Conservation (phyloP, 2,113 vertebrate species). For the Xiphophorus couchianus region DNA sequence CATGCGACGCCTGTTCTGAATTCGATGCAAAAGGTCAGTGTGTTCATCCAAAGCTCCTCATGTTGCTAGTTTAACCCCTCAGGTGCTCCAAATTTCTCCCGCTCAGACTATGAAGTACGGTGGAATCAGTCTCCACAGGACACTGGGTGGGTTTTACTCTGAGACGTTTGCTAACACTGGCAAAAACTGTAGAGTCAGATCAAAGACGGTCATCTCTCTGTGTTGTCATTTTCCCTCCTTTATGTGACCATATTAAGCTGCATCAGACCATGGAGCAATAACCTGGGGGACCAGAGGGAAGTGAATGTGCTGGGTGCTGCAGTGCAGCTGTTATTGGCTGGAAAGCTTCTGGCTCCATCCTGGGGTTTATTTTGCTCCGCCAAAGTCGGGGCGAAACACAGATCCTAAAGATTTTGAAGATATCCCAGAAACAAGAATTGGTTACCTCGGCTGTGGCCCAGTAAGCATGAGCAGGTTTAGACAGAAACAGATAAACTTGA, state of each 20-base stretch:
- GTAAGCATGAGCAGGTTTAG: too few relatives aligned
- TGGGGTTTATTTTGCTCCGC: conserved; percentile 1
- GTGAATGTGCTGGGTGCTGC: conserved; percentile 49
- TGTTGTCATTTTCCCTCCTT: background rate
- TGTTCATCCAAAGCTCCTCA: background rate
- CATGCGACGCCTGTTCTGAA: background rate
- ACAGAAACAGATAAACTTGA: too few relatives aligned
- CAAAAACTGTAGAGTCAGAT: background rate
- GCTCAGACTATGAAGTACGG: background rate
- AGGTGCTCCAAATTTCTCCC: background rate
- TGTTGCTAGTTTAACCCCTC: background rate
- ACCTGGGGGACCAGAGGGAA: conserved; percentile 37
- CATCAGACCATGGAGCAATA: conserved; percentile 54
- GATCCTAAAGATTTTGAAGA: conserved; percentile 26
- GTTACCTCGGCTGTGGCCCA: background rate
- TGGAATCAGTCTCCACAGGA: background rate
- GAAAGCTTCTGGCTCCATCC: conserved; percentile 44
- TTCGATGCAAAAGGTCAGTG: conserved; percentile 4
- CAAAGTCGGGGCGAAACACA: background rate
- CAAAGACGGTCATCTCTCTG: background rate
- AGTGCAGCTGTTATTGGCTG: conserved; percentile 12
- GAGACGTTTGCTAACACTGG: background rate
- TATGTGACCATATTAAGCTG: conserved; percentile 7
- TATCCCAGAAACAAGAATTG: conserved; percentile 33
- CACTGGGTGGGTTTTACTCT: background rate